Conservation (phyloP, 2,113 vertebrate species). For the Oryzias melastigma region DNA sequence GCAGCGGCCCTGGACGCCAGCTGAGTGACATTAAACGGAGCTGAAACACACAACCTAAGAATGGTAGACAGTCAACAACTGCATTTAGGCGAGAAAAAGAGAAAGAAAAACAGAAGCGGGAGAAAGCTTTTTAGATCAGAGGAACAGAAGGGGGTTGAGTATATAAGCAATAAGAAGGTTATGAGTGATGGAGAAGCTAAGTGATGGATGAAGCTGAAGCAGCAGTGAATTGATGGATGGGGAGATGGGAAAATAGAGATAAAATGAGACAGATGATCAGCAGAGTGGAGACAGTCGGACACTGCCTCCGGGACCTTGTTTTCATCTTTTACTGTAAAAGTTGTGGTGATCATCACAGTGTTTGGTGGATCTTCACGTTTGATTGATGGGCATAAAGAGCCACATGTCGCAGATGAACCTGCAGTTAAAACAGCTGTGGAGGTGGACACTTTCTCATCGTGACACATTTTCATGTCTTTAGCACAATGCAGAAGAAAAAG, state of each 20-base stretch:
- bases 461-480: too few relatives aligned
- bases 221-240: constrained; percentile 64
- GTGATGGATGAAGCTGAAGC: constrained; percentile 67
- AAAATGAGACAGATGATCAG: constrained; percentile 59
- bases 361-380: constrained; percentile 17
- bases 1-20: constrained; percentile 33
- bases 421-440: background rate
- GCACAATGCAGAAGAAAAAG: too few relatives aligned
- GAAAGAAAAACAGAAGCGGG: constrained; percentile 43
- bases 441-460: too few relatives aligned
- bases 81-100: constrained; percentile 38
- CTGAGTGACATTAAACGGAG: constrained; percentile 57
- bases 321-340: constrained; percentile 26
- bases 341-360: constrained; percentile 31
- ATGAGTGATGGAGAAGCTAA: constrained; percentile 56
- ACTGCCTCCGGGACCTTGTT: constrained; percentile 35
- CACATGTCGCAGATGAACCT: constrained; percentile 12
- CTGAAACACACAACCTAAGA: constrained; percentile 22
- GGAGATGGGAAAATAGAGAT: constrained; percentile 51
- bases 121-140: constrained; percentile 46
- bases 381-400: constrained; percentile 28
- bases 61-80: constrained; percentile 42
- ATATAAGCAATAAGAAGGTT: constrained; percentile 32
- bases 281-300: constrained; percentile 53
- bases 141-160: constrained; percentile 25